Base-by-base conservation (phyloP, 2,113 vertebrate genomes). In the Apteryx owenii region DNA sequence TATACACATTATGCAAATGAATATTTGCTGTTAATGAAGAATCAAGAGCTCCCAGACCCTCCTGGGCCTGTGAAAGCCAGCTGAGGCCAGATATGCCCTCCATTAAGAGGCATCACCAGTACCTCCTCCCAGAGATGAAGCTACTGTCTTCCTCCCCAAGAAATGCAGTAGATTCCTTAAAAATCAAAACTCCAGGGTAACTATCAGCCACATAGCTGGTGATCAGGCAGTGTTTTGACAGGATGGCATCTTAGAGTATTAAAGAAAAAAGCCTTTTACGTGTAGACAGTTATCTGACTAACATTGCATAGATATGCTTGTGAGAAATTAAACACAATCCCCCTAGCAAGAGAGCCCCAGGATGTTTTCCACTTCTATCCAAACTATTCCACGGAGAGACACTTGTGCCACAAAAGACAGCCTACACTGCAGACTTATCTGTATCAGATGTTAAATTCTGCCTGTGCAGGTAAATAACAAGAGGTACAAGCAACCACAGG, bases 311-410 rank as follows among this genome's bases (percentile, higher is more conserved):
- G 85, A 83, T 92, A 68, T 18, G 21, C 79, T 93, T 93, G 68
- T 53, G 54, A 83, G 79, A 94, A 88, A 92, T 94, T 83, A 96
- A 95, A 62, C 76, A 88, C 31, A 81, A 64, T n/a, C 85, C 92
- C 36, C 9, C 36, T n/a, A 25, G 48, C 81, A 85, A 83, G 90
- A 88, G 82, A 94, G 88, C 73, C 89, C 66, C 12, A 0, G 85
- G 84, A 87, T 73, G 65, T 44, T 93, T 64, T 61, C 85, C 90
- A 69, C 80, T 94, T 83, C 84, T 40, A 86, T 79, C 65, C 84
- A 76, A 84, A 76, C 66, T 66, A 65, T 64, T 90, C 58, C 95
- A 92, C 77, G 72, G 86, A 85, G 53, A 89, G 44, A 72, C 25
- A 82, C 66, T 66, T 58, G 33, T 61, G 90, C 12, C 81, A 62